Evolutionary conservation across 1,140 invertebrate genomes (phyloP).

Genomic region (Wasmannia auropunctata): DNA sequence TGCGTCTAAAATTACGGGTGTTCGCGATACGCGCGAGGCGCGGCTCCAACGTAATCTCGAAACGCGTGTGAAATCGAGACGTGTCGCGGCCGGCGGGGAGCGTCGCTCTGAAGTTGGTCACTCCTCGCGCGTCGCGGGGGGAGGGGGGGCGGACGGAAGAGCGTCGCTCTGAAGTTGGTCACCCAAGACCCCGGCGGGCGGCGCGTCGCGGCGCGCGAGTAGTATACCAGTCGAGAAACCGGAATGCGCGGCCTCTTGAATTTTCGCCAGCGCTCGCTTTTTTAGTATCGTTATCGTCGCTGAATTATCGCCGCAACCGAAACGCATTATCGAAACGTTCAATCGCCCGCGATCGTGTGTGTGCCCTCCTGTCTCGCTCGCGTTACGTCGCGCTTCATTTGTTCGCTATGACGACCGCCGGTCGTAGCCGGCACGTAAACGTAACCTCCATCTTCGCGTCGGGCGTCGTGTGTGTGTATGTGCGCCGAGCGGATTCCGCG

Average conservation of each 20-base stretch:
- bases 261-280: conserved; percentile 25
- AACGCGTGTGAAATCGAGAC: neutral
- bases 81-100: neutral
- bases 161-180: neutral
- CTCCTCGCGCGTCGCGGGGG: neutral
- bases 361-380: neutral
- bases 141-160: too few relatives aligned
- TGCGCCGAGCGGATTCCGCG: conserved; percentile 5
- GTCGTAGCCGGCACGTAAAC: neutral
- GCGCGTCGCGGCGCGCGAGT: neutral
- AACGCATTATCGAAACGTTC: conserved; percentile 34
- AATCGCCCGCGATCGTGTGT: neutral
- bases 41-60: neutral
- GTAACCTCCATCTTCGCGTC: conserved; percentile 18
- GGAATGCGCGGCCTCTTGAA: neutral
- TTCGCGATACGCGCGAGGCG: neutral
- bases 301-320: conserved; percentile 38
- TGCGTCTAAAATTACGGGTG: neutral
- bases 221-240: neutral
- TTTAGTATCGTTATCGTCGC: conserved; percentile 16
- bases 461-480: neutral
- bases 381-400: conserved; percentile 23
- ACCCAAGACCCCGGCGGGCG: neutral
- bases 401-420: conserved; percentile 3
- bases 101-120: too few relatives aligned